phyloP scores from a whole-genome alignment of 2,113 vertebrate genomes.

The Epinephelus fuscoguttatus region DNA sequence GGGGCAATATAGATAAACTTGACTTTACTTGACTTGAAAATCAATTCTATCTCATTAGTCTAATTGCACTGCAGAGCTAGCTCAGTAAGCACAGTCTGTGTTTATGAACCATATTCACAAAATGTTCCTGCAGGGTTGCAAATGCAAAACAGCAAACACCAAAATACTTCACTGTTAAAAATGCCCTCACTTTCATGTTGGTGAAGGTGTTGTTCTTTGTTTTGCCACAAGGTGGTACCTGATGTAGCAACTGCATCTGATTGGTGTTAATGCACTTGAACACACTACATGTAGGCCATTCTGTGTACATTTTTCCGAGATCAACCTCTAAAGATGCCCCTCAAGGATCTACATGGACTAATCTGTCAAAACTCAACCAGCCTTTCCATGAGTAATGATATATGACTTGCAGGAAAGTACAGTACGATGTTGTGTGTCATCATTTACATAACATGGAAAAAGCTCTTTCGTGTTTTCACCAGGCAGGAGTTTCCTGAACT shows the following conservation, averaged over 20 bases:
- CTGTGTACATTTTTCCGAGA: constrained; percentile 9
- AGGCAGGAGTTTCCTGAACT: constrained; percentile 52
- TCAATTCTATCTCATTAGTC: constrained; percentile 1
- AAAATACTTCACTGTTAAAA: constrained; percentile 21
- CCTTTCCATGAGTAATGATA: constrained; percentile 17
- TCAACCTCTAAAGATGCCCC: constrained; percentile 11
- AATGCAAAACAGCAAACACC: constrained; percentile 38
- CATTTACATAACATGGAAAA: constrained; percentile 48
- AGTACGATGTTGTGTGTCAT: constrained; percentile 22
- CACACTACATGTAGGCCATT: constrained; percentile 26
- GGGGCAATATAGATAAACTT: background rate
- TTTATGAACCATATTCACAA: constrained; percentile 28
- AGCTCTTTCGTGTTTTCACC: constrained; percentile 31
- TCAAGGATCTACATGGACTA: background rate
- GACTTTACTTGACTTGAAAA: constrained; percentile 4
- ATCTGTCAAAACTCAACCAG: constrained; percentile 10
- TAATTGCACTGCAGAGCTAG: constrained; percentile 3
- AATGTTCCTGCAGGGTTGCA: constrained; percentile 27
- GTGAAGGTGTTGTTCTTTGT: constrained; percentile 25
- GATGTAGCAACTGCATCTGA: constrained; percentile 14
- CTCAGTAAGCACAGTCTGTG: constrained; percentile 10
- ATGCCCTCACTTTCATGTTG: constrained; percentile 5
- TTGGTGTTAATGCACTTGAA: constrained; percentile 10
- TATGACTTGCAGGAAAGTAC: constrained; percentile 17
- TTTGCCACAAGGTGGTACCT: constrained; percentile 60